These are phyloP conservation scores for Heliconius hewitsoni DNA, from an alignment of 1,140 invertebrate genomes.

Conservation along the genomic window DNA sequence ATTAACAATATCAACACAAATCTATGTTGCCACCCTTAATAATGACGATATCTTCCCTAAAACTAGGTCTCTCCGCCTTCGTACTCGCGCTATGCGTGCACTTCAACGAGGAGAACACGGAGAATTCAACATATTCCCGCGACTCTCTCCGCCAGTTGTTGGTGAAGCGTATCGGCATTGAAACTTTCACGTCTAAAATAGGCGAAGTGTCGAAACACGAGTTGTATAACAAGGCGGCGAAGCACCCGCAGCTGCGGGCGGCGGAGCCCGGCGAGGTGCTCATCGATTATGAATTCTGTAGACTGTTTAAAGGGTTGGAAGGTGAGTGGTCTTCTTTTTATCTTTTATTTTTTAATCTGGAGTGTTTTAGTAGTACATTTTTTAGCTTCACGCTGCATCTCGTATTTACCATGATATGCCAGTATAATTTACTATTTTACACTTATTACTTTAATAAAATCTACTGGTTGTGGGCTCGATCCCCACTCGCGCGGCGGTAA, in stretches of 20 bases:
- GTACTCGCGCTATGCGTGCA: constrained; percentile 95
- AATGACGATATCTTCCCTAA: too few species aligned
- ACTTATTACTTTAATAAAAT: too few species aligned
- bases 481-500: too few species aligned
- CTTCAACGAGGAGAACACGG: constrained; percentile 95
- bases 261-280: constrained; percentile 90
- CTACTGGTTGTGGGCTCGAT: too few species aligned
- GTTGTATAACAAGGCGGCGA: constrained; percentile 93
- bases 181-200: constrained; percentile 93
- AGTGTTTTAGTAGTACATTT: too few species aligned
- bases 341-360: too few species aligned
- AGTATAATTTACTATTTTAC: too few species aligned
- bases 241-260: constrained; percentile 94
- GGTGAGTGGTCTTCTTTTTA: constrained; percentile 68
- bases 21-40: too few species aligned
- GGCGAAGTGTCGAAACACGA: constrained; percentile 94
- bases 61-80: constrained; percentile 91
- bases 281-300: constrained; percentile 97
- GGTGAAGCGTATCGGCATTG: constrained; percentile 94
- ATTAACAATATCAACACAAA: too few species aligned
- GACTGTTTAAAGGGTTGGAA: constrained; percentile 91
- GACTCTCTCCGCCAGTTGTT: constrained; percentile 92
- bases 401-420: too few species aligned
- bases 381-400: too few species aligned
- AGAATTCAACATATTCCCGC: constrained; percentile 85